phyloP scores from a whole-genome alignment of 1,140 invertebrate species.

The Batillaria attramentaria region DNA sequence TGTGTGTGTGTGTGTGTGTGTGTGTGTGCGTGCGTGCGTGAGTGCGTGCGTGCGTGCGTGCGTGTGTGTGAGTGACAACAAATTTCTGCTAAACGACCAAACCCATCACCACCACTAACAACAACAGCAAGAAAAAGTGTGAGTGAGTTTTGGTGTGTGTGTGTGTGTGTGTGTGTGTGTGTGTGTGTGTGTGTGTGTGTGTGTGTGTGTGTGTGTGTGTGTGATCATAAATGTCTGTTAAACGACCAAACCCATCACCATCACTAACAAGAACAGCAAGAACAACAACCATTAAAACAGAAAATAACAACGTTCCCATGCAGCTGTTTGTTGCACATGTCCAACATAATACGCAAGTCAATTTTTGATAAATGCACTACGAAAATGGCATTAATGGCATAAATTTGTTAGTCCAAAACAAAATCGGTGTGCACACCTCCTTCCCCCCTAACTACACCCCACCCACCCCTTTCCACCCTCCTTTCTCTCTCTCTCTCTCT shows the following conservation, averaged over 20 bases:
- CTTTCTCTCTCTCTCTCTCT: too few species aligned
- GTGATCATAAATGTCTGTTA: not conserved
- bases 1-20: conserved; percentile 17
- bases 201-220: not conserved
- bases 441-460: too few species aligned
- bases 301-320: too few species aligned
- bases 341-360: too few species aligned
- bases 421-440: too few species aligned
- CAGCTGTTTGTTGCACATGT: too few species aligned
- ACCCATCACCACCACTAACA: not conserved
- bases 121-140: not conserved
- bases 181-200: not conserved
- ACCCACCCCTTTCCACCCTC: too few species aligned
- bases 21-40: conserved; percentile 3
- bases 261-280: not conserved
- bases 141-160: not conserved
- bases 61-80: not conserved
- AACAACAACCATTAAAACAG: not conserved
- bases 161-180: not conserved
- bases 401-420: too few species aligned
- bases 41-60: not conserved
- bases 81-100: not conserved
- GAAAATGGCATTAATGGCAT: too few species aligned
- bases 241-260: not conserved
- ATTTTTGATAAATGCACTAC: too few species aligned